These are phyloP conservation scores for Enteromius afrohamiltoni DNA, from an alignment of 2,797 vertebrate species.

Conservation along the genomic window DNA sequence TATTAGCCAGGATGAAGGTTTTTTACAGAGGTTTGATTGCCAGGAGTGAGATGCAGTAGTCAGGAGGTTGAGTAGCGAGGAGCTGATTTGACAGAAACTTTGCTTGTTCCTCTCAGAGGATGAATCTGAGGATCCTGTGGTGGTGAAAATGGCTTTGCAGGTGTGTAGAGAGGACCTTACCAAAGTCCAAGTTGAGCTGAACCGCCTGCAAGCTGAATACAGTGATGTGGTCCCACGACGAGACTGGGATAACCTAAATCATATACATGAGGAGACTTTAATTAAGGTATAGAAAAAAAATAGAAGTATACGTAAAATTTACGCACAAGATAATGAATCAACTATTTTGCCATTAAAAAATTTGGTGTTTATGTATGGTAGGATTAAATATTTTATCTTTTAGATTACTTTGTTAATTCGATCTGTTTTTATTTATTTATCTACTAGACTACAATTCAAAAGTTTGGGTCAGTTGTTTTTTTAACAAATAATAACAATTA, in stretches of 20 bases:
- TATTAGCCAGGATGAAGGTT: not conserved
- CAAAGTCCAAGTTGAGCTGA: slow-evolving; percentile 79
- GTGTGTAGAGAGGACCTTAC: slow-evolving; percentile 81
- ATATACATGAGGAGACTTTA: slow-evolving; percentile 70
- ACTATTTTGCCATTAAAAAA: too few species aligned
- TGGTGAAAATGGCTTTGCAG: slow-evolving; percentile 79
- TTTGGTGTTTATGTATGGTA: too few species aligned
- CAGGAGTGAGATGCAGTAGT: slow-evolving; percentile 8
- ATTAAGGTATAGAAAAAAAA: slow-evolving; percentile 72
- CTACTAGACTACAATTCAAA: not conserved
- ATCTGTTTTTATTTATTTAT: not conserved
- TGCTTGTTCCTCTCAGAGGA: slow-evolving; percentile 55
- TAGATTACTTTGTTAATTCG: too few species aligned
- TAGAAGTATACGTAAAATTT: not conserved
- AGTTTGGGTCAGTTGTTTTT: not conserved
- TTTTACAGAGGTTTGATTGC: slow-evolving; percentile 5
- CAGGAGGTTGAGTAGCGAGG: not conserved
- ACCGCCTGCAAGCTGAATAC: slow-evolving; percentile 77
- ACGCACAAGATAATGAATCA: not conserved
- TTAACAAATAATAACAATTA: not conserved
- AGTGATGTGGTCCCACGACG: slow-evolving; percentile 82
- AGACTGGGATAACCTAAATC: slow-evolving; percentile 80
- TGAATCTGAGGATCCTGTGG: slow-evolving; percentile 74
- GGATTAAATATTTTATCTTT: too few species aligned
- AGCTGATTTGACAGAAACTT: not conserved